Evolutionary conservation across 2,113 vertebrate species (phyloP).

Genomic region (Hydropotes inermis): DNA sequence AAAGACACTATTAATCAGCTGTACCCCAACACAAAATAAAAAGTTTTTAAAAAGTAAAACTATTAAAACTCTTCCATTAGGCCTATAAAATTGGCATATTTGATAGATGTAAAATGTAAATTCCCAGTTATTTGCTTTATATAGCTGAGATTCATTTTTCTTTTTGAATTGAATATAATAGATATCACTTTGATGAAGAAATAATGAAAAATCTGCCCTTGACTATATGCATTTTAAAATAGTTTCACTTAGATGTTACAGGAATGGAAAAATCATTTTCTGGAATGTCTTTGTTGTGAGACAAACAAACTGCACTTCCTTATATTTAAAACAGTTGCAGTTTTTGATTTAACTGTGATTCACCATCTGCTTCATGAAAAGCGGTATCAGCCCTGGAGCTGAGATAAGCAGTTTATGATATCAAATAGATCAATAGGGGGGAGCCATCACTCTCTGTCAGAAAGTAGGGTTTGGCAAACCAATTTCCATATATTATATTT

Average conservation of each 20-base stretch:
- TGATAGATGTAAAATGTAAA: not conserved
- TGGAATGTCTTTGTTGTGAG: not conserved
- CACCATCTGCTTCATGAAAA: conserved; percentile 28
- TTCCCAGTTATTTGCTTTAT: not conserved
- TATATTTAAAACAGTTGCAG: conserved; percentile 18
- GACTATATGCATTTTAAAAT: not conserved
- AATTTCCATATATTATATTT: conserved; percentile 53
- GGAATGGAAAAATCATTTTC: not conserved
- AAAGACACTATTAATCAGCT: not conserved
- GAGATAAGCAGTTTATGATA: conserved; percentile 50
- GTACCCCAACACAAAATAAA: not conserved
- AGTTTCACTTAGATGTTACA: not conserved
- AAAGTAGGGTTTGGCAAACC: conserved; percentile 1
- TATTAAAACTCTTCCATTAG: not conserved
- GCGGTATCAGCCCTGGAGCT: not conserved
- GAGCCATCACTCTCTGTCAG: conserved; percentile 44
- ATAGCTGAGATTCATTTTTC: not conserved
- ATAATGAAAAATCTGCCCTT: conserved; percentile 18
- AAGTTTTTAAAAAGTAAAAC: not conserved
- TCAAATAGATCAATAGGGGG: conserved; percentile 19
- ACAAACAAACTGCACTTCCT: not conserved
- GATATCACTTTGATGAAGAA: not conserved
- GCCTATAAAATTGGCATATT: not conserved
- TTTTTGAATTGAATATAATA: not conserved
- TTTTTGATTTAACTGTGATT: conserved; percentile 41